A percentile compares a stretch with the other conserved stretches of the same genome.
These are phyloP conservation scores for Pempheris klunzingeri DNA, from an alignment of 2,797 vertebrate genomes.

Conservation along the genomic window DNA sequence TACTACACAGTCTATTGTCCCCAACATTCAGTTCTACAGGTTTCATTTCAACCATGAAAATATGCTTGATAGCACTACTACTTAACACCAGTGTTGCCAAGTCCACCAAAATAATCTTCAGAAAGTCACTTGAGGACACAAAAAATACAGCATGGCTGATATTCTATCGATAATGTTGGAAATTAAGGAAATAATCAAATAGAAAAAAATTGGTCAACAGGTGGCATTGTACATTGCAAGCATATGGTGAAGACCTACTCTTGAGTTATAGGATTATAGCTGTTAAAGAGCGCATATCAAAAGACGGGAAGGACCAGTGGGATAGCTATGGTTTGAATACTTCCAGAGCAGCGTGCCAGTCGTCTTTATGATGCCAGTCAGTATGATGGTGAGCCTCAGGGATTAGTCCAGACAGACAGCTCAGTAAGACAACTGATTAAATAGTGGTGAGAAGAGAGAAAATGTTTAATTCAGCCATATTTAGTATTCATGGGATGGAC, in stretches of 20 bases:
- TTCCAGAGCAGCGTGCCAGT: conserved; percentile 56
- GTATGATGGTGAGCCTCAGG: conserved; percentile 69
- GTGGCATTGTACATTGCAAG: conserved; percentile 22
- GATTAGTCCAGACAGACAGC: conserved; percentile 80
- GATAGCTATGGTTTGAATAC: conserved; percentile 48
- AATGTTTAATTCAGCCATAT: conserved; percentile 83
- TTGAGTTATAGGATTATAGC: conserved; percentile 32
- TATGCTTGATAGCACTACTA: background rate
- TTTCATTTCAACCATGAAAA: conserved; percentile 29
- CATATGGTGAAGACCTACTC: conserved; percentile 16
- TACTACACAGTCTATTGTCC: background rate
- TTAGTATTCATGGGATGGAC: conserved; percentile 83
- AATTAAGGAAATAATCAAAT: background rate
- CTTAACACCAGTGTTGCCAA: background rate
- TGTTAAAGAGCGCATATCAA: conserved; percentile 36
- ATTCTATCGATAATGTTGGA: background rate
- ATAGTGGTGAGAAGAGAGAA: conserved; percentile 79
- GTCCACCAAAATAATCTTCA: background rate
- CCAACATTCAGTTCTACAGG: conserved; percentile 10
- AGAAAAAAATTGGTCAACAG: too few relatives aligned
- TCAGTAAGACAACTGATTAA: conserved; percentile 84
- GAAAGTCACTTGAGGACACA: background rate
- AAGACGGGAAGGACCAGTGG: conserved; percentile 39
- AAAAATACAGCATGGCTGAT: background rate
- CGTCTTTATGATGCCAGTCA: conserved; percentile 79